Evolutionary conservation across 1,140 invertebrate species (phyloP), one percentile per base, ranked within the genome.

Genomic region (Fopius arisanus): DNA sequence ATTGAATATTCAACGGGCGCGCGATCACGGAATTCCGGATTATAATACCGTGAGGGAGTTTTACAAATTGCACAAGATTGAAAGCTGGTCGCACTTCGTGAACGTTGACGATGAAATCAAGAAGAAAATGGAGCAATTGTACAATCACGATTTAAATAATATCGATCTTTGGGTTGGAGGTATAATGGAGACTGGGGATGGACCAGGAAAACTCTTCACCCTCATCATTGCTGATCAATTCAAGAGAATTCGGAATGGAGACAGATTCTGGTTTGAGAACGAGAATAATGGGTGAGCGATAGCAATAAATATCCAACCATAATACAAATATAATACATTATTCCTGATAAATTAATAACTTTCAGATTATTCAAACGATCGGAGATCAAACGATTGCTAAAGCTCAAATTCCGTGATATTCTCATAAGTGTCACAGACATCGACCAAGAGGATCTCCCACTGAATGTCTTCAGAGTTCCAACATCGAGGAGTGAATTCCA

Each of bases 141-240:
- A 92, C 76, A 82, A 88, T 2, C 80, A 87, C 33, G 77, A 83
- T n/a, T 79, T 91, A 48, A 79, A 89, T 63, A 81, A 89, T 51
- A 86, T 94, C 43, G 93, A 94, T 83, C 85, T 92, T 1, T 93
- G 92, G 89, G 87, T 92, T 28, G 93, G 92, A n/a, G 93, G 92
- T 4, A 90, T 94, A 81, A 75, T 93, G 41, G 92, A 94, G 83
- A 92, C 92, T 1, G 76, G 67, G 23, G 77, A 87, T 69, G 88
- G 90, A 33, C 92, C 91, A 1, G 93, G 93, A 1, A 87, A 89
- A 79, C 83, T 94, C 2, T 93, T 94, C 80, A 79, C 77, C 73
- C 73, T 68, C 14, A 87, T 91, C 31, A 90, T 91, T 40, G 77
- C 78, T 33, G 89, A 91, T 79, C 91, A 91, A 74, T 91, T 91